Evolutionary conservation across 2,888 invertebrate species (phyloP).

Genomic region (Agrochola litura): DNA sequence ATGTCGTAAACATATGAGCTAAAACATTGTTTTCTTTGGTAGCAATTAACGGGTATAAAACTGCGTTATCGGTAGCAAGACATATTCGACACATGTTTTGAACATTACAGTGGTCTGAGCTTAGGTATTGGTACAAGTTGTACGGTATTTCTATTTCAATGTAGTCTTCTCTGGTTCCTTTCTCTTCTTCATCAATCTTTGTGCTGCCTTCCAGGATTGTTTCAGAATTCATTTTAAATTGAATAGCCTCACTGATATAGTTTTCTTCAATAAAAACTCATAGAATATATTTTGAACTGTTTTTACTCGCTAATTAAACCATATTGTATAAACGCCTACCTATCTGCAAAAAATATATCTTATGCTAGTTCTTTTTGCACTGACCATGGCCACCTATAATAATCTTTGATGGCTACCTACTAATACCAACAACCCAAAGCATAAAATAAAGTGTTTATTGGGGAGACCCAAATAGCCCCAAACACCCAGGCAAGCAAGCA

Average conservation of each 20-base stretch:
- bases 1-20: slow-evolving; percentile 78
- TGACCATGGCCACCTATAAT: not conserved
- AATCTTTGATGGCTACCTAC: not conserved
- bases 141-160: slow-evolving; percentile 75
- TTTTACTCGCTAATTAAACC: slow-evolving; percentile 1
- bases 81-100: slow-evolving; percentile 87
- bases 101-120: slow-evolving; percentile 69
- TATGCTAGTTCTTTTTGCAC: not conserved
- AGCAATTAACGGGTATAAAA: slow-evolving; percentile 78
- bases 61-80: slow-evolving; percentile 74
- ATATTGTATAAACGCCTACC: not conserved
- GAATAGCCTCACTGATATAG: not conserved
- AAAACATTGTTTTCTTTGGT: slow-evolving; percentile 75
- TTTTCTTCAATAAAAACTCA: not conserved
- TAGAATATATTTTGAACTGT: not conserved
- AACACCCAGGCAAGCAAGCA: too few relatives aligned
- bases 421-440: too few relatives aligned
- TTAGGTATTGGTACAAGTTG: slow-evolving; percentile 70
- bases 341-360: not conserved
- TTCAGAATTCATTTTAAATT: slow-evolving; percentile 36
- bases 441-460: too few relatives aligned
- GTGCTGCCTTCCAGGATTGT: not conserved
- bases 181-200: slow-evolving; percentile 12
- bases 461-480: too few relatives aligned
- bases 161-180: slow-evolving; percentile 47